Base-by-base conservation (phyloP, 2,888 invertebrate species). In the Hirtodrosophila cameraria region DNA sequence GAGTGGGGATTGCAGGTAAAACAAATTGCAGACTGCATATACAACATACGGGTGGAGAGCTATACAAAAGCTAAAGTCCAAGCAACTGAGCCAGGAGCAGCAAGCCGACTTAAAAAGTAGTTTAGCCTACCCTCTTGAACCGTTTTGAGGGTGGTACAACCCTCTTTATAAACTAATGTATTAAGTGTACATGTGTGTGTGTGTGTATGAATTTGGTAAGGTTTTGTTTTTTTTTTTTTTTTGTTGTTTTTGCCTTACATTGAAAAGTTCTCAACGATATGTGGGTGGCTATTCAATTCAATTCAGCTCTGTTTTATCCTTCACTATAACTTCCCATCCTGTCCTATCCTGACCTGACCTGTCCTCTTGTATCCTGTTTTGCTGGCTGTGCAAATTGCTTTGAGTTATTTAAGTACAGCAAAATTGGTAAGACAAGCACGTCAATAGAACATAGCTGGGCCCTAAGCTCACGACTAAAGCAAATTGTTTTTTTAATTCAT, bases 11-110 rank as follows among this genome's bases (percentile, higher is more conserved):
- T 8, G 7, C 20, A 13, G 13, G 18, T 45, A 69, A 65, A 61
- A 71, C 78, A 84, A 79, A 79, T 81, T 79, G 85, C 82, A 78
- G 62, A 12, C 78, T 69, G 77, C 81, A 65, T 59, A 68, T 45
- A 77, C 61, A 76, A 39, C 73, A 57, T n/a, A 60, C 16, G 25
- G 7, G 12, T 13, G 23, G 7, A 45, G n/a, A 27, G 39, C 12
- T 42, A 13, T 16, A 43, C 15, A 28, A 27, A 20, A 36, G 46
- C 15, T 15, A 27, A 25, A 36, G 33, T 49, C 27, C 39, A 33
- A 55, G 48, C 52, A 63, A 46, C 46, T 66, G 65, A 50, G 45
- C 45, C 65, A 49, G 35, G 38, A 38, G 58, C 43, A 58, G 50
- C 43, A 58, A 45, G 41, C 31, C 52, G 49, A 48, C 73, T 70